Percentiles rank a stretch among this genome's conserved stretches.
Evolutionary conservation across 1,140 invertebrate species (phyloP).

Genomic region (Epicauta chinensis): DNA sequence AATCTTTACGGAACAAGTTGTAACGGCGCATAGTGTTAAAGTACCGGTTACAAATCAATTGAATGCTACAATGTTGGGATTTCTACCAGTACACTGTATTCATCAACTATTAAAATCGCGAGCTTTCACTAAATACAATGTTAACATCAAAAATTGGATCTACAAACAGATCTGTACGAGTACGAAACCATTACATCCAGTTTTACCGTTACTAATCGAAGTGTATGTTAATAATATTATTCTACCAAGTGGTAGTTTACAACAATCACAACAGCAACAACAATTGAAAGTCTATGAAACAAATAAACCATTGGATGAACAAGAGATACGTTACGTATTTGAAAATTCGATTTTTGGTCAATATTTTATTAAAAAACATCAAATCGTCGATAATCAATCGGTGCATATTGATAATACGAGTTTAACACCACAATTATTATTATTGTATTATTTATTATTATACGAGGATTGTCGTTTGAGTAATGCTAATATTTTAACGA

Average conservation of each 20-base stretch:
- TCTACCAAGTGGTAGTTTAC: constrained; percentile 64
- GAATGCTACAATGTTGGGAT: constrained; percentile 84
- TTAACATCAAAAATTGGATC: constrained; percentile 92
- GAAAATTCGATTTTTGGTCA: constrained; percentile 66
- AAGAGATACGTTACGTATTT: constrained; percentile 84
- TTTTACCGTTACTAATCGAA: constrained; percentile 88
- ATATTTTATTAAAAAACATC: constrained; percentile 55
- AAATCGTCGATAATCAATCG: constrained; percentile 42
- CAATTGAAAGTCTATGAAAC: too few relatives aligned
- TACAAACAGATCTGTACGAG: constrained; percentile 87
- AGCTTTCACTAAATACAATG: constrained; percentile 94
- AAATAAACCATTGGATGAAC: constrained; percentile 87
- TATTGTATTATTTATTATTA: constrained; percentile 87
- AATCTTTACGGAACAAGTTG: constrained; percentile 96
- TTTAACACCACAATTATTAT: constrained; percentile 79
- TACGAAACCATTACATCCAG: constrained; percentile 82
- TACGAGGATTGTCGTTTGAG: constrained; percentile 87
- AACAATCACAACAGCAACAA: constrained; percentile 18
- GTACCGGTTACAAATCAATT: constrained; percentile 89
- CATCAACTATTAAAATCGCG: constrained; percentile 91
- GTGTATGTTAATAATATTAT: constrained; percentile 93
- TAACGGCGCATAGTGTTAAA: constrained; percentile 91
- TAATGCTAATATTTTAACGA: constrained; percentile 65
- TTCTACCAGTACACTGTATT: constrained; percentile 95
- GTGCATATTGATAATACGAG: constrained; percentile 59